Percentiles rank a stretch among this genome's conserved stretches.
phyloP scores from a whole-genome alignment of 2,797 vertebrate genomes.

The Botia almorhae region DNA sequence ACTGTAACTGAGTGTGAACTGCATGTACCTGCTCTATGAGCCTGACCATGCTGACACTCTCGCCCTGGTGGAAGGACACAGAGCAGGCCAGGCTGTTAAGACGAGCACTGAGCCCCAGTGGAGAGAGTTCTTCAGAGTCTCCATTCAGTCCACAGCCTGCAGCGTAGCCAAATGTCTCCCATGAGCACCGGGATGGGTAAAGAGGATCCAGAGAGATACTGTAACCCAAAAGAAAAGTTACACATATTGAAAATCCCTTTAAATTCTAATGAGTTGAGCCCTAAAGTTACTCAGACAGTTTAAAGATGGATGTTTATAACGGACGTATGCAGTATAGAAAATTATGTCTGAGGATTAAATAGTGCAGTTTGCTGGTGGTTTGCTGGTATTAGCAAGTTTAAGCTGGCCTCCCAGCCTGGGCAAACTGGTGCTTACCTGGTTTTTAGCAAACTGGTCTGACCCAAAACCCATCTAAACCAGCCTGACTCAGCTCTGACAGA shows the following conservation, averaged over 20 bases:
- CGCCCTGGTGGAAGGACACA: constrained; percentile 92
- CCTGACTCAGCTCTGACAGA: too few relatives aligned
- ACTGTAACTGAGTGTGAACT: neutral
- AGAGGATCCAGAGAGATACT: constrained; percentile 96
- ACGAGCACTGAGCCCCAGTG: constrained; percentile 88
- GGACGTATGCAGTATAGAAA: neutral
- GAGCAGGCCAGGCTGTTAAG: constrained; percentile 95
- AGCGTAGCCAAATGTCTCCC: constrained; percentile 96
- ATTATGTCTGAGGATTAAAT: too few relatives aligned
- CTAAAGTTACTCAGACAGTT: too few relatives aligned
- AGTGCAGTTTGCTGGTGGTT: too few relatives aligned
- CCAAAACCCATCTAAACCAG: too few relatives aligned
- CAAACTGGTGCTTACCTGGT: too few relatives aligned
- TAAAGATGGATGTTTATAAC: too few relatives aligned
- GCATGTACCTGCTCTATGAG: constrained; percentile 89
- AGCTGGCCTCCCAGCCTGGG: too few relatives aligned
- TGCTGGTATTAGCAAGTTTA: too few relatives aligned
- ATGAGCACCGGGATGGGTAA: constrained; percentile 97
- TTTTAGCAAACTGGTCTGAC: too few relatives aligned
- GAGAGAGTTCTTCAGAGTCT: constrained; percentile 84
- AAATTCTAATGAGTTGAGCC: too few relatives aligned
- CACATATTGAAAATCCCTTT: too few relatives aligned
- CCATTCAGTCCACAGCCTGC: constrained; percentile 83
- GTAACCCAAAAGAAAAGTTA: constrained; percentile 38
- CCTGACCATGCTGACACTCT: constrained; percentile 94